phyloP scores from a whole-genome alignment of 2,888 invertebrate species.

The Alcis repandata region DNA sequence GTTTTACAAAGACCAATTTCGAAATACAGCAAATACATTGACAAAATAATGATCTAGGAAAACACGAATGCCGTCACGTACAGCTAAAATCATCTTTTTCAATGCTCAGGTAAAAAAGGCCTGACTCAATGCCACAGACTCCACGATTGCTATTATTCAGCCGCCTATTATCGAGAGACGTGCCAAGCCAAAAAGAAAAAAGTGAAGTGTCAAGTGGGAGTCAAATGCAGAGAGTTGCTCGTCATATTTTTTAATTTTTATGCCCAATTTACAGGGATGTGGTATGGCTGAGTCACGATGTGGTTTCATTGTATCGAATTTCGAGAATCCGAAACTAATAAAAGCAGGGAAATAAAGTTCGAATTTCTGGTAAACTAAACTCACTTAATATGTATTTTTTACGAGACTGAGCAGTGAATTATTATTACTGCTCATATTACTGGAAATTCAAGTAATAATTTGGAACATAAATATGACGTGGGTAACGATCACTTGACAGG shows the following conservation, averaged over 20 bases:
- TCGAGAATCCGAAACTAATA: constrained; percentile 26
- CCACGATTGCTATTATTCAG: constrained; percentile 46
- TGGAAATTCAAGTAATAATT: constrained; percentile 7
- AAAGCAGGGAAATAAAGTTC: constrained; percentile 27
- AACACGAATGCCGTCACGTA: constrained; percentile 41
- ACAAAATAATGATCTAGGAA: constrained; percentile 28
- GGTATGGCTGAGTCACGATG: constrained; percentile 27
- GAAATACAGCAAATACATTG: constrained; percentile 17
- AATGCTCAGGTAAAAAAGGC: constrained; percentile 45
- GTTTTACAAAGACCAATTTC: not conserved
- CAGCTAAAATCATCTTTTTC: constrained; percentile 40
- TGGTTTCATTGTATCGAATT: constrained; percentile 36
- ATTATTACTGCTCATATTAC: constrained; percentile 20
- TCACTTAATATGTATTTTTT: constrained; percentile 29
- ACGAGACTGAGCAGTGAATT: constrained; percentile 18
- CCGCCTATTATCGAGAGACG: constrained; percentile 42
- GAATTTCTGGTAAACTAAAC: constrained; percentile 18
- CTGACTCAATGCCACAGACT: constrained; percentile 42
- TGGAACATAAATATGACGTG: not conserved
- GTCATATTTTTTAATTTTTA: constrained; percentile 45
- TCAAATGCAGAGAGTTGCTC: constrained; percentile 32
- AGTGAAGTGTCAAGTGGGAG: constrained; percentile 42
- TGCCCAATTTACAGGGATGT: constrained; percentile 32
- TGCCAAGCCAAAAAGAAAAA: constrained; percentile 37
- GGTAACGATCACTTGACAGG: constrained; percentile 2